Evolutionary conservation across 2,888 invertebrate genomes (phyloP), one percentile per base, ranked within the genome.

Genomic region (Ennomos fuscantarius): DNA sequence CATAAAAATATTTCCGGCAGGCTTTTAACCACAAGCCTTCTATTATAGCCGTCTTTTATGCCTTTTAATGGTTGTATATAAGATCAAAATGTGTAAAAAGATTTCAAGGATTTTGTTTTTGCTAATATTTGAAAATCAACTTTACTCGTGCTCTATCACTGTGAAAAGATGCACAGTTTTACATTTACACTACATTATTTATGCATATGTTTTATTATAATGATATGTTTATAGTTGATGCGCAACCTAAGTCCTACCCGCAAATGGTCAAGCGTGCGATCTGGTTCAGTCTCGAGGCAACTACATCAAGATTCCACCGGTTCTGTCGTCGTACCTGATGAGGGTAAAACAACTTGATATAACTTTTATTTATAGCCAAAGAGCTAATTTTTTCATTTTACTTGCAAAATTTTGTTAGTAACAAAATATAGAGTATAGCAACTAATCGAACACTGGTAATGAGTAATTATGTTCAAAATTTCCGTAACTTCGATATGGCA

Each of bases 281-380:
- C 78, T 0, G 66, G 64, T 1, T 81, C 85, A 0, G 73, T 72
- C 65, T 72, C 79, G 34, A 77, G 79, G 15, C 77, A 69, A 13
- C 69, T 89, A 42, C 87, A 83, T 53, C 94, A 94, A 76, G 94
- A 94, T 76, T 94, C 94, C 8, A 93, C 93, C 1, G 94, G 94
- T n/a, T 94, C 94, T 47, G 93, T 94, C 32, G 87, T 94, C 5
- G 81, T 92, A 2, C 79, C 83, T 0, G 92, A 92, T 65, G 86
- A 87, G 66, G 92, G 91, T 90, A 78, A 66, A 42, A 41, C 37
- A 43, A 37, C 32, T 24, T 6, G 6, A 24, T 24, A 24, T 24
- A 24, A 24, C 24, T 1, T 24, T 2, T 3, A 2, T 24, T 24
- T 6, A 0, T 6, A 0, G 6, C 6, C 6, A 3, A 1, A 24